Evolutionary conservation across 2,888 invertebrate species (phyloP), one percentile per base, ranked within the genome.

Genomic region (Drosophila suboccidentalis): DNA sequence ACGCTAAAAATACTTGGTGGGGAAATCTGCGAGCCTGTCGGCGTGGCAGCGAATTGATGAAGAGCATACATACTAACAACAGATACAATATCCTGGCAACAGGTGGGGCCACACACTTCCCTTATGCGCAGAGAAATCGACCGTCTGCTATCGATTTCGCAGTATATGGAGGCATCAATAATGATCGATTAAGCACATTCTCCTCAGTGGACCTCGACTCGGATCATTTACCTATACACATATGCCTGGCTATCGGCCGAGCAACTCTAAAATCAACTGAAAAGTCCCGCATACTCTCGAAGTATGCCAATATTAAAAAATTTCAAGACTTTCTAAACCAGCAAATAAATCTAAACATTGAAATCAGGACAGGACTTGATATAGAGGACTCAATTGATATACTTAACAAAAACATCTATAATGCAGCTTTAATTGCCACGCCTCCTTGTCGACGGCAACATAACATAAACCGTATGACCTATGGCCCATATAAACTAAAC

Each of bases 1-100:
- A 39, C n/a, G 36, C 51, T 0, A 51, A 51, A 13, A 38, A 51
- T 4, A 6, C 51, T n/a, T 51, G 51, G 51, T 51, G 51, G 51
- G 51, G 51, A 8, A 51, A 51, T 22, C 22, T 22, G 22, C 22
- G 22, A 2, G 22, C 22, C 22, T 22, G 22, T 3, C 22, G 22
- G 2, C 22, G 22, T 3, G 22, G 22, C 22, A 22, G 22, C 22
- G 22, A 22, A 22, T 22, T 22, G 22, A 22, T 22, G 22, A 22
- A 22, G 22, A 22, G 22, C 22, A 22, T 22, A 22, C 22, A 22
- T 3, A 22, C 2, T 3, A 22, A 22, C 22, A 22, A 22, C 22
- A 22, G 22, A 22, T 22, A 22, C 22, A 22, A 22, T 22, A 22
- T 22, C 22, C 3, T 22, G 2, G 22, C 22, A 22, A 22, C 22